Base-by-base conservation (phyloP, 2,797 vertebrate species). In the Lutjanus campechanus region DNA sequence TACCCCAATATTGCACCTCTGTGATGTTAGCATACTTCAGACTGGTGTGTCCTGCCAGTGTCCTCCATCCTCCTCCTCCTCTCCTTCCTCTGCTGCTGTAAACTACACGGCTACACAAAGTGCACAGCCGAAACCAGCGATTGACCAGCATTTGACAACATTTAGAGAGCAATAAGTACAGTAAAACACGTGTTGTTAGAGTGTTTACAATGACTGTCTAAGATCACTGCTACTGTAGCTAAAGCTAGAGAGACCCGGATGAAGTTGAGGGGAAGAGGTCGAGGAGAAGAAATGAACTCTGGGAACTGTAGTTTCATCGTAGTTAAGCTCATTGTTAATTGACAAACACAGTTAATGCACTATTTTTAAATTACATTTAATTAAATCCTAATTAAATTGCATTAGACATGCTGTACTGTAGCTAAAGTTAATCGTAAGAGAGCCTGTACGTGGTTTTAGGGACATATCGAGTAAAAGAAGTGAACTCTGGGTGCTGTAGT, bases 291-390 rank as follows among this genome's bases (percentile, higher is more conserved):
- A 51, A 8, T 1, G 85, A 47, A 75, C 9, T 56, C 20, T 91
- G 88, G 93, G 85, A 88, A 46, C 0, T 89, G 90, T 80, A 82
- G 91, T 91, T 25, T 9, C 0, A 2, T 1, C n/a, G 16, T 1
- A 0, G 9, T 46, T 12, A 10, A 9, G 7, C 4, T 5, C 2
- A 4, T 36, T 11, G 47, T 47, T 55, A 47, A 16, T 11, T 16
- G 6, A 3, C 11, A 6, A 55, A 12, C 19, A 16, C 15, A 44
- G 43, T 13, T 47, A 15, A 47, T 7, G 10, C 29, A 5, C 29
- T 36, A 36, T 36, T 36, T 36, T 36, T 4, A 36, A 36, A 36
- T 36, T 4, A 36, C 29, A 36, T 36, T 36, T 36, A 4, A 36
- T 36, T 5, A 36, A 36, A 36, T 5, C 5, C 29, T 36, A 5